Evolutionary conservation across 2,113 vertebrate genomes (phyloP), one percentile per base, ranked within the genome.

Genomic region (Motacilla tschutschensis): DNA sequence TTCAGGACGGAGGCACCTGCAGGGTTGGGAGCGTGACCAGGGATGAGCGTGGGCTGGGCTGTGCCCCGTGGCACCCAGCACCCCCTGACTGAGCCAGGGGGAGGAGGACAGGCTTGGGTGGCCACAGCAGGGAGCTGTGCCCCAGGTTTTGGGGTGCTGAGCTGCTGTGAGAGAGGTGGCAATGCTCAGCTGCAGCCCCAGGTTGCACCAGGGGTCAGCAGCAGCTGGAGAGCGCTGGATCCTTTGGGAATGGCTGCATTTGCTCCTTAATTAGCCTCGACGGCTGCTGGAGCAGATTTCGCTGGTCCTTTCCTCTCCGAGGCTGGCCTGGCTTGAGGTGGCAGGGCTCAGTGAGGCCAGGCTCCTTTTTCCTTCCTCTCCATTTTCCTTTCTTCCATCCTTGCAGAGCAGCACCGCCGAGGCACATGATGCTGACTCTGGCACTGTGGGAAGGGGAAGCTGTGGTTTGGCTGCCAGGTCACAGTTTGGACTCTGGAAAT

Each of bases 381-480:
- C 13, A 3, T 51, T 80, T 22, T 51, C 28, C 51, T 72, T 46
- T 22, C 44, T 22, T 15, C 13, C 12, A 22, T 71, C 72, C 31
- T 10, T 14, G 63, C 53, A 9, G 40, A 59, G 78, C 53, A 40
- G 62, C 85, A 47, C 10, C 85, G 10, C 43, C 9, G 2, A 8
- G 46, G 71, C 90, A 85, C 82, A 76, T 93, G 93, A 73, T 46
- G 79, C 82, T 92, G 87, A 93, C 66, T 90, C 58, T 1, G 46
- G 19, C 10, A 3, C 70, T 74, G 59, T 22, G 63, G 38, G 47
- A 92, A 79, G 75, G 78, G 85, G 93, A 93, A 93, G 90, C 71
- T 93, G 90, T 3, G 72, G 85, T 82, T 87, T 79, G n/a, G 79
- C 67, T 67, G 66, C 76, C 1, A n/a, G 87, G 59, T 60, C 46